These are phyloP conservation scores for Schizopygopsis pylzovi DNA, from an alignment of 2,797 vertebrate genomes.

Conservation along the genomic window DNA sequence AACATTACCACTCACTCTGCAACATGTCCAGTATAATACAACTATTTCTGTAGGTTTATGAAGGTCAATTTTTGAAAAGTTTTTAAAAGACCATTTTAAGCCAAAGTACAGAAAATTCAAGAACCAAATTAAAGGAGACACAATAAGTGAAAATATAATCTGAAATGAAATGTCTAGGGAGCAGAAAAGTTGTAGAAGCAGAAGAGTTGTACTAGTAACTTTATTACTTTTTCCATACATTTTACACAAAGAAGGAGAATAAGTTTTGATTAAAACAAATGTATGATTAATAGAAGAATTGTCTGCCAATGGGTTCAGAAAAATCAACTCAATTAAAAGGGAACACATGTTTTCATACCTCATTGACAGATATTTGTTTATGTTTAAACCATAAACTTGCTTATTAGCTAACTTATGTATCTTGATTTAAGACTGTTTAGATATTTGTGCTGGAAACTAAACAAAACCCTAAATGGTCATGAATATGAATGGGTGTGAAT, in stretches of 20 bases:
- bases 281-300: not conserved
- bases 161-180: not conserved
- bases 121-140: not conserved
- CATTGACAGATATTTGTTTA: not conserved
- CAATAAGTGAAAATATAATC: not conserved
- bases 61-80: not conserved
- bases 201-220: not conserved
- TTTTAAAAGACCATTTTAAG: not conserved
- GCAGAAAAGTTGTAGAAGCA: not conserved
- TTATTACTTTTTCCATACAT: not conserved
- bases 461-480: not conserved
- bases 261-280: too few relatives aligned
- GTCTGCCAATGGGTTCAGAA: not conserved
- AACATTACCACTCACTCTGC: not conserved
- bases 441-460: not conserved
- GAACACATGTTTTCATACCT: not conserved
- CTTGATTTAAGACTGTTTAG: not conserved
- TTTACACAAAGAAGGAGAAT: not conserved
- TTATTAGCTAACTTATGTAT: not conserved
- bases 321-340: too few relatives aligned
- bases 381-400: not conserved
- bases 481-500: not conserved
- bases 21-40: not conserved
- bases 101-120: not conserved
- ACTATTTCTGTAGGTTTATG: not conserved